Conservation (phyloP, 2,113 vertebrate genomes). For the Hypocryptadius cinnamomeus region DNA sequence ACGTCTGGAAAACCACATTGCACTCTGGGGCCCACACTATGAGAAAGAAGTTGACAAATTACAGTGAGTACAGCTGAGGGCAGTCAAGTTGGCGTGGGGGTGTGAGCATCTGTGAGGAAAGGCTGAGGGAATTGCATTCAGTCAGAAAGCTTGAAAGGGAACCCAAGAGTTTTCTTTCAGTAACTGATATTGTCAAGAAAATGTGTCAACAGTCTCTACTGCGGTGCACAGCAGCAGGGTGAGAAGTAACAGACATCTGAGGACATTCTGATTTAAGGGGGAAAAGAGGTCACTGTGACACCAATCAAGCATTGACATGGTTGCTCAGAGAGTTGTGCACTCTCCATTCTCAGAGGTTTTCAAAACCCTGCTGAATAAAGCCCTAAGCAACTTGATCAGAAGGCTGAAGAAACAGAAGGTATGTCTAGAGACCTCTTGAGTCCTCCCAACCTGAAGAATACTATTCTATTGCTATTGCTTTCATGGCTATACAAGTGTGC, state of each 20-base stretch:
- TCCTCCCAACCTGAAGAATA: not conserved
- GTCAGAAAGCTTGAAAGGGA: not conserved
- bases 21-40: accelerated
- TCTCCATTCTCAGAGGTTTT: not conserved
- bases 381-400: not conserved
- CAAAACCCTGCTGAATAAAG: not conserved
- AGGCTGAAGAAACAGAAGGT: not conserved
- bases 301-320: not conserved
- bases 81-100: not conserved
- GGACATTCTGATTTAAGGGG: not conserved
- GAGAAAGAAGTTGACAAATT: not conserved
- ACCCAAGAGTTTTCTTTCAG: not conserved
- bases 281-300: not conserved
- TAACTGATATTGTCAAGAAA: not conserved
- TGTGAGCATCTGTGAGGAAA: not conserved
- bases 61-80: not conserved
- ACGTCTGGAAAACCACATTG: not conserved
- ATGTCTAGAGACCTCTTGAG: not conserved
- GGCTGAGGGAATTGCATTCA: not conserved
- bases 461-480: not conserved
- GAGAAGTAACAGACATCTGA: not conserved
- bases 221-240: not conserved
- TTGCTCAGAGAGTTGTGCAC: not conserved
- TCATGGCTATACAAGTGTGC: not conserved
- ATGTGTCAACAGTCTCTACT: not conserved